Evolutionary conservation across 2,113 vertebrate species (phyloP).

Genomic region (Bos indicus): DNA sequence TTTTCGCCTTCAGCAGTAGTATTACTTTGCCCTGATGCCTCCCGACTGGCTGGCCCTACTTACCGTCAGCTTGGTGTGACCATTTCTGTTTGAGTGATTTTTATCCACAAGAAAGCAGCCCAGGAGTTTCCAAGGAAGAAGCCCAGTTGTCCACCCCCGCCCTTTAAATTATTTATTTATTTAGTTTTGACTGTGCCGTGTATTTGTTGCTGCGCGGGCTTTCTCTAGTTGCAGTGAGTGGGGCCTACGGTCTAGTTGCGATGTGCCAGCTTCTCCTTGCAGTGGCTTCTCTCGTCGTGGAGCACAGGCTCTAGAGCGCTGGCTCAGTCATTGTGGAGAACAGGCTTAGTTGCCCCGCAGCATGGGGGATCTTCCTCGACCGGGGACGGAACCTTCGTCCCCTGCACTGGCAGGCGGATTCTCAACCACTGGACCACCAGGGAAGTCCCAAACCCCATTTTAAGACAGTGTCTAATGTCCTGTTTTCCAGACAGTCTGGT

Average conservation of each 20-base stretch:
- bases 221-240: background rate
- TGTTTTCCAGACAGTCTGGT: background rate
- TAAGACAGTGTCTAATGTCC: background rate
- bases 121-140: background rate
- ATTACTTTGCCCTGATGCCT: background rate
- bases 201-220: fast-evolving
- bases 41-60: background rate
- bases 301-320: background rate
- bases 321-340: background rate
- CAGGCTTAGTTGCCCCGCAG: background rate
- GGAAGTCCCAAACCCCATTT: background rate
- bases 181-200: background rate
- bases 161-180: background rate
- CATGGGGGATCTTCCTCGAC: background rate
- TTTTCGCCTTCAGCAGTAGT: background rate
- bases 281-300: background rate
- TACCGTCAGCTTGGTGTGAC: background rate
- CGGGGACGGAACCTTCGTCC: background rate
- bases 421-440: background rate
- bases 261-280: background rate
- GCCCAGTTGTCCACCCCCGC: background rate
- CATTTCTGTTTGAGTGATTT: background rate
- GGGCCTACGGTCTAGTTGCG: fast-evolving
- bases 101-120: background rate
- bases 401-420: background rate